Percentiles rank a stretch among this genome's conserved stretches.
These are phyloP conservation scores for Sapajus apella DNA, from an alignment of 2,113 vertebrate genomes.

Conservation along the genomic window DNA sequence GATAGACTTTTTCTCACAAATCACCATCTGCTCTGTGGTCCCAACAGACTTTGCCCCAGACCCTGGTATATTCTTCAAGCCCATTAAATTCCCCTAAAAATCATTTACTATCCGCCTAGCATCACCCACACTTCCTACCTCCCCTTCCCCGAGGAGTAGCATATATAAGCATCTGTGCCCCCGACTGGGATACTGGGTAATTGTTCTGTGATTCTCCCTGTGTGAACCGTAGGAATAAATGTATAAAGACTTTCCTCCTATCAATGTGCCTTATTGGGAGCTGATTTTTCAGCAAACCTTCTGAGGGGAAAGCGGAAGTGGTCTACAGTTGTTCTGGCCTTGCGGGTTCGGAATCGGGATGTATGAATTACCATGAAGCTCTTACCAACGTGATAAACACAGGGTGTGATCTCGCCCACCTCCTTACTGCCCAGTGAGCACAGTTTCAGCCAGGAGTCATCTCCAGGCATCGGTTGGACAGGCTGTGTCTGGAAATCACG, in stretches of 20 bases:
- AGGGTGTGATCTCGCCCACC: fast-evolving
- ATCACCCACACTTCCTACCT: not conserved
- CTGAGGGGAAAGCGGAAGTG: not conserved
- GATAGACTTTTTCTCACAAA: not conserved
- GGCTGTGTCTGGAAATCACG: not conserved
- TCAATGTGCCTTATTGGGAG: not conserved
- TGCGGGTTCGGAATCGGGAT: not conserved
- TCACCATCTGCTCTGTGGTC: not conserved
- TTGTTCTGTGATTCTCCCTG: not conserved
- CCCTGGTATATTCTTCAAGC: not conserved
- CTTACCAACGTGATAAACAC: fast-evolving
- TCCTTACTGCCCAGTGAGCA: not conserved
- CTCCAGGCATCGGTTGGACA: not conserved
- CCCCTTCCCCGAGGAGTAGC: not conserved
- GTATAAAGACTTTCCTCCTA: not conserved
- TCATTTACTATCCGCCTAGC: not conserved
- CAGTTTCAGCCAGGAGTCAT: fast-evolving
- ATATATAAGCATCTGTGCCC: not conserved
- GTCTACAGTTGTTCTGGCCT: not conserved
- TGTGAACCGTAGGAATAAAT: not conserved
- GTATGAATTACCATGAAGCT: not conserved
- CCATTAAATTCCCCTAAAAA: not conserved
- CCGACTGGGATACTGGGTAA: not conserved
- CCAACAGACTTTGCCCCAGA: not conserved
- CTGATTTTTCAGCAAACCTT: not conserved